phyloP scores from a whole-genome alignment of 2,113 vertebrate genomes.

The Toxotes chatareus region DNA sequence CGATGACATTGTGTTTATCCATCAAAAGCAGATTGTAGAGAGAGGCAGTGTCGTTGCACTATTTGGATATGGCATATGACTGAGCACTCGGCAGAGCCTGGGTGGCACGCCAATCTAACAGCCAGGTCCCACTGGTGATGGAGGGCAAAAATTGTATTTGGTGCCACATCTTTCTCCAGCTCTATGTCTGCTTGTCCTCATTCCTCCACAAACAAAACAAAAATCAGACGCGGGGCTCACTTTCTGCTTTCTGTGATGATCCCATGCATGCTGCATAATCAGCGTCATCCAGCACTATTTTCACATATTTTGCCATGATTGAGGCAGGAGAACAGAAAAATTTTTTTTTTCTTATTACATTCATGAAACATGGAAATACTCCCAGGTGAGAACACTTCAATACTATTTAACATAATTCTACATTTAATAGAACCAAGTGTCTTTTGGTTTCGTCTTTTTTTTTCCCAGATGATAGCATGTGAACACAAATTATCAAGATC shows the following conservation, averaged over 20 bases:
- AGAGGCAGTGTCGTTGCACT: conserved; percentile 56
- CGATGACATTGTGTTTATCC: conserved; percentile 77
- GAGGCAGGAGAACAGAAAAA: not conserved
- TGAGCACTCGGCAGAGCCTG: conserved; percentile 55
- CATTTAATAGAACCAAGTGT: not conserved
- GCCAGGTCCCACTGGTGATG: conserved; percentile 63
- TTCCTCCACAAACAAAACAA: conserved; percentile 27
- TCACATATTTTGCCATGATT: not conserved
- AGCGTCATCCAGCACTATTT: conserved; percentile 10
- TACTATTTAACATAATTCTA: not conserved
- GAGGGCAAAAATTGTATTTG: conserved; percentile 55
- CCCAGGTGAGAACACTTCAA: not conserved
- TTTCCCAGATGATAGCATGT: not conserved
- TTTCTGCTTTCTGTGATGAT: conserved; percentile 19
- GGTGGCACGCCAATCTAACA: conserved; percentile 73
- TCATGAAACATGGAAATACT: not conserved
- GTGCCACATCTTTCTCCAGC: conserved; percentile 58
- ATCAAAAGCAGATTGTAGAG: conserved; percentile 76
- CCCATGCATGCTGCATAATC: conserved; percentile 38
- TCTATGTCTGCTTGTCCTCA: conserved; percentile 31
- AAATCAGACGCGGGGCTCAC: conserved; percentile 41
- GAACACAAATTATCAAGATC: not conserved
- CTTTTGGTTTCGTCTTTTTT: not conserved
- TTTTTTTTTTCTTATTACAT: not conserved
- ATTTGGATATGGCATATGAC: conserved; percentile 65